Conservation (phyloP, 2,797 vertebrate species). For the Sebastes steindachneri region DNA sequence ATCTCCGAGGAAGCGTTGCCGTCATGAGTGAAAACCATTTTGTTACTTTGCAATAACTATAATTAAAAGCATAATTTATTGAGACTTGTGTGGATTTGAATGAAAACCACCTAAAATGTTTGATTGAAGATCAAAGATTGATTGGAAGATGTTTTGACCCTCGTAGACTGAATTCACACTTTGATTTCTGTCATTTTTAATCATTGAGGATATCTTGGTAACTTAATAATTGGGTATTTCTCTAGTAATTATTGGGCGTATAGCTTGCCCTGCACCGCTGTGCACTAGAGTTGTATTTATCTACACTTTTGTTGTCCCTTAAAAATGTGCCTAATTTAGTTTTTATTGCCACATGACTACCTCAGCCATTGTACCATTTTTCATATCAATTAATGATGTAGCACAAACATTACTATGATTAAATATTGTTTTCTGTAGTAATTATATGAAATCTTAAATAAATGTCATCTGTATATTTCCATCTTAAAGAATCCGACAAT, state of each 20-base stretch:
- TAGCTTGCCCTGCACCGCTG: not conserved
- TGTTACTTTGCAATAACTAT: not conserved
- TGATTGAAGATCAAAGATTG: not conserved
- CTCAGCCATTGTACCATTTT: conserved; percentile 52
- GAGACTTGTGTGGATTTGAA: not conserved
- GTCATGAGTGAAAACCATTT: conserved; percentile 76
- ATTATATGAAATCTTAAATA: conserved; percentile 19
- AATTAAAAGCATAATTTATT: not conserved
- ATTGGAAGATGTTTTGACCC: not conserved
- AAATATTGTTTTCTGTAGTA: conserved; percentile 9
- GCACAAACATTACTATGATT: not conserved
- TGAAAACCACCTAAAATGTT: not conserved
- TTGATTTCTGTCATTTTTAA: not conserved
- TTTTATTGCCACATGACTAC: conserved; percentile 49
- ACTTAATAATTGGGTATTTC: conserved; percentile 1
- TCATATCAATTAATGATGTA: conserved; percentile 30
- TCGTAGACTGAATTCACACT: not conserved
- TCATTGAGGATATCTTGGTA: not conserved
- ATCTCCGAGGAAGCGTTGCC: conserved; percentile 82
- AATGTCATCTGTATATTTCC: conserved; percentile 15
- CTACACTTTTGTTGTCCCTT: conserved; percentile 28
- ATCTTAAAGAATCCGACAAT: conserved; percentile 17
- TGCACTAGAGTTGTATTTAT: conserved; percentile 49
- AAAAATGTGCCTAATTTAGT: conserved; percentile 42
- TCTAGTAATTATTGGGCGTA: not conserved